A percentile compares a stretch with the other conserved stretches of the same genome.
Evolutionary conservation across 2,888 invertebrate genomes (phyloP).

Genomic region (Pachliopta kotzebuea): DNA sequence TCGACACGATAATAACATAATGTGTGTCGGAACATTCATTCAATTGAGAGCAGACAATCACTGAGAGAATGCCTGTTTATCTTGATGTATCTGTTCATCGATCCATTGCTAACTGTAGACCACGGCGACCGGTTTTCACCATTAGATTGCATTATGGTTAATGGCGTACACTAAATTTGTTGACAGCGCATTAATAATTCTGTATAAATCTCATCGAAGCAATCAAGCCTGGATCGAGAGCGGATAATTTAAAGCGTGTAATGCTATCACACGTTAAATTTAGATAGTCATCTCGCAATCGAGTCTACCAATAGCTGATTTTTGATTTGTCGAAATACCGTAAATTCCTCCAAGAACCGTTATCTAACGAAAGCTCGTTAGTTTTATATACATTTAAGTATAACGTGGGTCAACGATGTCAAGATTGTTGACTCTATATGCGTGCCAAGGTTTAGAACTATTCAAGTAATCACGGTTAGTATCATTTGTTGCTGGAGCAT

Average conservation of each 20-base stretch:
- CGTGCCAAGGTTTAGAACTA: conserved; percentile 53
- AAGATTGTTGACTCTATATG: conserved; percentile 56
- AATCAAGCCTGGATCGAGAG: conserved; percentile 39
- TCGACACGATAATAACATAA: conserved; percentile 22
- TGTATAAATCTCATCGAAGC: conserved; percentile 39
- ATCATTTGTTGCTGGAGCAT: conserved; percentile 49
- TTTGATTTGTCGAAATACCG: conserved; percentile 10
- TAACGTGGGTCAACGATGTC: conserved; percentile 48
- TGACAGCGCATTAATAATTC: conserved; percentile 54
- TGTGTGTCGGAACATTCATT: conserved; percentile 25
- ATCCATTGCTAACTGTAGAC: conserved; percentile 22
- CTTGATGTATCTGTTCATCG: conserved; percentile 42
- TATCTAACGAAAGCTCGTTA: conserved; percentile 20
- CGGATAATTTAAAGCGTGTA: conserved; percentile 31
- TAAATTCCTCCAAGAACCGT: conserved; percentile 6
- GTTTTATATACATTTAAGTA: conserved; percentile 6
- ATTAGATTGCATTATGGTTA: conserved; percentile 52
- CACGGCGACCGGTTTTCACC: conserved; percentile 34
- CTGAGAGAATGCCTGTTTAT: conserved; percentile 39
- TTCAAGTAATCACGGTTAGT: conserved; percentile 51
- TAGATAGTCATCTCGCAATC: conserved; percentile 14
- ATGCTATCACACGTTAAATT: conserved; percentile 30
- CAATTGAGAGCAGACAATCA: conserved; percentile 24
- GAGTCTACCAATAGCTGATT: conserved; percentile 3
- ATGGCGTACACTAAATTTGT: conserved; percentile 51